Base-by-base conservation (phyloP, 1,140 invertebrate species). In the Metaphire vulgaris region DNA sequence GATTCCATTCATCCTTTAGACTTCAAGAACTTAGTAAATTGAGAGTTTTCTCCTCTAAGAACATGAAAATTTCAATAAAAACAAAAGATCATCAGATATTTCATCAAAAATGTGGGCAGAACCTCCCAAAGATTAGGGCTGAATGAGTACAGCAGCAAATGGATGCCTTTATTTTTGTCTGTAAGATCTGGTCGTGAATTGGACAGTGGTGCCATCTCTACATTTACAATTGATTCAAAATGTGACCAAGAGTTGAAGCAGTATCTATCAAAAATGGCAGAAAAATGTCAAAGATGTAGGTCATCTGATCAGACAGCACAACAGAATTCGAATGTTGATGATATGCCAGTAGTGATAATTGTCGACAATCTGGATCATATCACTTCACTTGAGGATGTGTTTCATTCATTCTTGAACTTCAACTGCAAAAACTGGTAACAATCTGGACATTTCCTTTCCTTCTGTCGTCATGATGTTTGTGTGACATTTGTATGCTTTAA, bases 321-420 rank as follows among this genome's bases (percentile, higher is more conserved):
- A n/a, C n/a, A n/a, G n/a, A n/a, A n/a, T n/a, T n/a, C n/a, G n/a
- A 21, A 56, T 56, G 41, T 56, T 21, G 41, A 21, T 85, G 84
- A 66, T 85, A n/a, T 97, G 75, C 95, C 96, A 0, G 92, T 92
- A 80, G 95, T 98, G 31, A 94, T 99, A 72, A 95, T 98, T 69
- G 87, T 99, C 30, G 96, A 99, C 85, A 98, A 98, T 86, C 88
- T 99, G 74, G 96, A 98, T 81, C 93, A 96, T 85, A 95, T 96
- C 0, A 91, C 92, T 0, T 93, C 93, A 1, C 87, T 97, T 1
- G 92, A 91, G 2, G 95, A 97, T 84, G 90, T 26, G 2, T 56
- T 56, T 21, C 6, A 21, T 21, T 12, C 41, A 21, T 56, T 56
- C 41, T 21, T 56, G 6, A 21, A 56, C 41, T 56, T 56, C 41